Base-by-base conservation (phyloP, 2,797 vertebrate genomes). In the Arrhamphus sclerolepis region DNA sequence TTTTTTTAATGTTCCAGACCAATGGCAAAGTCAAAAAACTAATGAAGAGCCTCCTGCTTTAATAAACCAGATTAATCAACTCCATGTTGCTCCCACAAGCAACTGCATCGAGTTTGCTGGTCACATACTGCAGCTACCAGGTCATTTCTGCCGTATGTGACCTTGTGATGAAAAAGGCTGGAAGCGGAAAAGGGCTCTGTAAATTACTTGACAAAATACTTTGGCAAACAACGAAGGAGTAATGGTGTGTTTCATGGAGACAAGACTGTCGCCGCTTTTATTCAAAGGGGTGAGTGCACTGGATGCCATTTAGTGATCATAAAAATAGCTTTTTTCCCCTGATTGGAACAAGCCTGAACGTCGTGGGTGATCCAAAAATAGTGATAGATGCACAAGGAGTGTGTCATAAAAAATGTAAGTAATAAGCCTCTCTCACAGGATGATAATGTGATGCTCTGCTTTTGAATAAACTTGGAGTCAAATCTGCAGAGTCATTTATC, bases 241-340 rank as follows among this genome's bases (percentile, higher is more conserved):
- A 85, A 88, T 86, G 83, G 81, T 51, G 80, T 83, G 86, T 87
- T 87, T 78, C 82, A 76, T 55, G 28, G 73, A 82, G 76, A 85
- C 84, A 83, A 77, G 82, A 77, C 66, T 40, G 61, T 58, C 44
- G 28, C 53, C 74, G 73, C 75, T 78, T 81, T 75, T 69, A 77
- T 56, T 81, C 71, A 67, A 73, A 82, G 60, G 77, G 73, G 75
- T 78, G 77, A 86, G 75, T 53, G 75, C 64, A 51, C 77, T 50
- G 73, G 66, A 78, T 14, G 46, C 70, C 60, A 51, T 86, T 89
- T 87, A 77, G 64, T 34, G 70, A 67, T 78, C 72, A 66, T 86
- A 87, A 85, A 89, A 87, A 87, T 63, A 59, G 58, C 77, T 78
- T 72, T 70, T 72, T n/a, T n/a, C n/a, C 59, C 67, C 77, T 67